phyloP scores from a whole-genome alignment of 2,113 vertebrate species.

The Monopterus albus region DNA sequence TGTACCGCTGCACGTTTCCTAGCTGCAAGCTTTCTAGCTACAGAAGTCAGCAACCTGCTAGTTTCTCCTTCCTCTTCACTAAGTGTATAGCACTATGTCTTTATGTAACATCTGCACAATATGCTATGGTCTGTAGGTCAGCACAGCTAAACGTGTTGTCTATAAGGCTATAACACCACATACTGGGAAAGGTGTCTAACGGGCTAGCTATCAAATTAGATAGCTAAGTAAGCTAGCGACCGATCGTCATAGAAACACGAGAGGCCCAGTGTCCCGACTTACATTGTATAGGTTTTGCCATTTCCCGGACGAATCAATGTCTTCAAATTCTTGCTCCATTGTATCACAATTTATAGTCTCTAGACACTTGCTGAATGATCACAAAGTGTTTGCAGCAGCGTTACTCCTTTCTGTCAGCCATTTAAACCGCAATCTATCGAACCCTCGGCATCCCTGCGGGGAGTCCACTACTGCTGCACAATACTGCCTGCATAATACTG shows the following conservation, averaged over 20 bases:
- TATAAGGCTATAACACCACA: not conserved
- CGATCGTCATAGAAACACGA: conserved; percentile 72
- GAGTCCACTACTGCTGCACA: conserved; percentile 54
- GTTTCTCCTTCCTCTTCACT: not conserved
- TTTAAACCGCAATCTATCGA: conserved; percentile 52
- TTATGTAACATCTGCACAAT: no score
- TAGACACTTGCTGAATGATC: conserved; percentile 32
- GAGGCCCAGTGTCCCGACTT: conserved; percentile 78
- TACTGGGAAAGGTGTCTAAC: not conserved
- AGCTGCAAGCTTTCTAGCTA: conserved; percentile 57
- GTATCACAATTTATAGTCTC: not conserved
- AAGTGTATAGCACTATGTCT: not conserved
- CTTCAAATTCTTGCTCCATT: conserved; percentile 89
- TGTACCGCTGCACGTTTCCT: conserved; percentile 54
- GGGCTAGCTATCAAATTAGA: conserved; percentile 29
- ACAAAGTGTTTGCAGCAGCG: conserved; percentile 32
- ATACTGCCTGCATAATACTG: conserved; percentile 19
- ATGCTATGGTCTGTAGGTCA: not conserved
- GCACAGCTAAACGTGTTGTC: not conserved
- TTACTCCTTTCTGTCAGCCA: conserved; percentile 69
- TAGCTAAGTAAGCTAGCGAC: conserved; percentile 62
- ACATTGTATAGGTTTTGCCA: conserved; percentile 94
- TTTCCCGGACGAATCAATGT: conserved; percentile 86
- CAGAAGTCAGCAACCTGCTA: conserved; percentile 67
- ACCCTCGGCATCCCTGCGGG: conserved; percentile 65